A percentile compares a stretch with the other conserved stretches of the same genome.
These are phyloP conservation scores for Microctenopoma steveboyesi DNA, from an alignment of 2,797 vertebrate genomes.

Conservation along the genomic window DNA sequence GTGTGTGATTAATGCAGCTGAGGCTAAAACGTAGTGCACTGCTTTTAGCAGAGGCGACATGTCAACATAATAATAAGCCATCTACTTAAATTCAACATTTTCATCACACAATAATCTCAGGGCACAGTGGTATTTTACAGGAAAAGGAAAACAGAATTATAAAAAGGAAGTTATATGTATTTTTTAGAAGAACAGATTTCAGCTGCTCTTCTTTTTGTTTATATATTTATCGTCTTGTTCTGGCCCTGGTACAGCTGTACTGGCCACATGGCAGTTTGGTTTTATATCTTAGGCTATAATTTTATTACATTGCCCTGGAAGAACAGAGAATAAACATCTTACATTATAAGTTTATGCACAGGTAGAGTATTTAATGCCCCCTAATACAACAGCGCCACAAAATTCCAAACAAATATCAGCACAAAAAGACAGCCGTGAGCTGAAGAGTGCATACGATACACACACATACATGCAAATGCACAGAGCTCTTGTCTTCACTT, in stretches of 20 bases:
- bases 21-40: constrained; percentile 16
- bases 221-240: not conserved
- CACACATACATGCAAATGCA: not conserved
- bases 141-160: constrained; percentile 6
- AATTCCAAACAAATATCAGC: not conserved
- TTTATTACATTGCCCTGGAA: not conserved
- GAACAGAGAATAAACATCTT: not conserved
- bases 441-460: too few relatives aligned
- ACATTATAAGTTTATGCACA: not conserved
- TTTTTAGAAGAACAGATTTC: not conserved
- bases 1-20: constrained; percentile 45
- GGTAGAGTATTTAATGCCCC: not conserved
- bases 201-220: not conserved
- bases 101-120: not conserved
- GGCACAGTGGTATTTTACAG: constrained; percentile 1
- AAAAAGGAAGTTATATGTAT: not conserved
- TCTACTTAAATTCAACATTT: constrained; percentile 1
- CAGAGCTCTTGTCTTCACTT: constrained; percentile 9
- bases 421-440: not conserved
- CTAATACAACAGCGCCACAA: not conserved
- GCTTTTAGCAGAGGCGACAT: constrained; percentile 15
- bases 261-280: not conserved
- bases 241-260: not conserved
- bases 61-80: constrained; percentile 14
- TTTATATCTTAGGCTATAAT: not conserved